phyloP scores from a whole-genome alignment of 2,113 vertebrate species.

The Notechis scutatus region DNA sequence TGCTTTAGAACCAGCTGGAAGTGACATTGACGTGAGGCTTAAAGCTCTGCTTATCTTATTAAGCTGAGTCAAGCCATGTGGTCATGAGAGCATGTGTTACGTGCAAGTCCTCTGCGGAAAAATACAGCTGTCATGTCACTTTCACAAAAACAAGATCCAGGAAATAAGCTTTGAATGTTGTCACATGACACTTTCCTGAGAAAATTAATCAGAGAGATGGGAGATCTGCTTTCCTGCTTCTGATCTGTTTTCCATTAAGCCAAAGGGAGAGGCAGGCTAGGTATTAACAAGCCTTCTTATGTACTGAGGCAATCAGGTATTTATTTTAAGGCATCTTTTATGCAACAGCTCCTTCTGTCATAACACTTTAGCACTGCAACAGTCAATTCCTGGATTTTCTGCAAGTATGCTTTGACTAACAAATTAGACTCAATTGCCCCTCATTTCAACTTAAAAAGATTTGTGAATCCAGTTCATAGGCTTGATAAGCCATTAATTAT shows the following conservation, averaged over 20 bases:
- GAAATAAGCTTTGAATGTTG: not conserved
- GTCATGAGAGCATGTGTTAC: not conserved
- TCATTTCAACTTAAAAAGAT: not conserved
- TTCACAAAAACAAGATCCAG: not conserved
- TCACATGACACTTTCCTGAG: not conserved
- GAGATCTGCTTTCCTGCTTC: not conserved
- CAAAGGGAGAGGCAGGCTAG: not conserved
- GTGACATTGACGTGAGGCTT: rapidly evolving
- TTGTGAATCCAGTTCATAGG: not conserved
- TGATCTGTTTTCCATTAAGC: not conserved
- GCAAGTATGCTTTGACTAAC: not conserved
- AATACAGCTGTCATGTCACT: not conserved
- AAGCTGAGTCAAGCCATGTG: not conserved
- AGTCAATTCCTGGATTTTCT: not conserved
- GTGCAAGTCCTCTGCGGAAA: not conserved
- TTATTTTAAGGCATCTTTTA: not conserved
- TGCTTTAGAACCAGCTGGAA: not conserved
- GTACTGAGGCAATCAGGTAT: not conserved
- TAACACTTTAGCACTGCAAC: not conserved
- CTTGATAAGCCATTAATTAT: not conserved
- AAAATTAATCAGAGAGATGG: not conserved
- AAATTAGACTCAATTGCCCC: not conserved
- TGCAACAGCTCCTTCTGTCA: not conserved
- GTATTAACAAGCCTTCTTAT: not conserved
- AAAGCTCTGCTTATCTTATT: not conserved